Evolutionary conservation across 2,113 vertebrate species (phyloP), one percentile per base, ranked within the genome.

Genomic region (Cariama cristata): DNA sequence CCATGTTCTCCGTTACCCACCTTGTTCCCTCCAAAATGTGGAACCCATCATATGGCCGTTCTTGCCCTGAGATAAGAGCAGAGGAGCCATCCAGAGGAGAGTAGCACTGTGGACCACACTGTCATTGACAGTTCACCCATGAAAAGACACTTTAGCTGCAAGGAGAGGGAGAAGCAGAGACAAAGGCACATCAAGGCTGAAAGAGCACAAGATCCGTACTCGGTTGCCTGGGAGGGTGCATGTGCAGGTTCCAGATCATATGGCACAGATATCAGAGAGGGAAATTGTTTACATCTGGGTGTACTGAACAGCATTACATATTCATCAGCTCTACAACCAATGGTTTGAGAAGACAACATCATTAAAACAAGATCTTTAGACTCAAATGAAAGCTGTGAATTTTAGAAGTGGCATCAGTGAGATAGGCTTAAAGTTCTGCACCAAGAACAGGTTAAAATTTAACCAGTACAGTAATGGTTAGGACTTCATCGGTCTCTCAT

Each of bases 11-110:
- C 35, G 4, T 42, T 16, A 17, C 18, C 40, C 13, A 40, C 67
- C 47, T 91, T 2, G 0, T 4, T 66, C 11, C 23, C 19, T 75
- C 49, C 32, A 32, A 40, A 72, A 28, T 0, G 0, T 32, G n/a
- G 28, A 32, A 8, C 40, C 22, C 0, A 0, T 16, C 1, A 1
- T 8, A 2, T 12, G 35, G 74, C 26, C 4, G 4, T 12, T 69
- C 33, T 64, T 3, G 11, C 49, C 28, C 49, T 10, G 38, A 12
- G 30, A 2, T 14, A 30, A 13, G 14, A 69, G 55, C 85, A 87
- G 28, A 77, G n/a, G 49, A 52, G 55, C 3, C 4, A 1, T 23
- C 8, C 58, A 15, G 27, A 22, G 55, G 9, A 40, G 5, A 69
- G 33, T 17, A 42, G 45, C 27, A 4, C 35, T 14, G 21, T 9